Percentiles rank a stretch among this genome's conserved stretches.
phyloP scores from a whole-genome alignment of 2,888 invertebrate species.

The Apoderus coryli region DNA sequence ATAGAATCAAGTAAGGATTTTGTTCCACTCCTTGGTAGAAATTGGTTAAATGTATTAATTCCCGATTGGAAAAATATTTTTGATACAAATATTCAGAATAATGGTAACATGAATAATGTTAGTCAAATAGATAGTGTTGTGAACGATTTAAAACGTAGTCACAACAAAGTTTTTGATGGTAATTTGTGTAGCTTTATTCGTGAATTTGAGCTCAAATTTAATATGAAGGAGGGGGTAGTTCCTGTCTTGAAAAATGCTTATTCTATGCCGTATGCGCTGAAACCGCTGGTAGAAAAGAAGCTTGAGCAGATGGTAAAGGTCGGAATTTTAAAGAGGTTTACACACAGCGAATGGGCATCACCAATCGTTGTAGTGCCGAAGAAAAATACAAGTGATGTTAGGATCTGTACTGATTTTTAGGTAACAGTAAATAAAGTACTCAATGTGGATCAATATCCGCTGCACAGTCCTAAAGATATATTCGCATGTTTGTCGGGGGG shows the following conservation, averaged over 20 bases:
- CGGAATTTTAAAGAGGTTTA: neutral
- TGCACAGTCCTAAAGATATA: slow-evolving; percentile 16
- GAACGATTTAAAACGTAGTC: neutral
- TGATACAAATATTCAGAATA: neutral
- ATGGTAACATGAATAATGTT: neutral
- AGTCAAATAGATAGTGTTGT: neutral
- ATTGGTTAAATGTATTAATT: slow-evolving; percentile 1
- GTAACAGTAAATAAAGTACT: slow-evolving; percentile 9
- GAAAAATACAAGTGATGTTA: slow-evolving; percentile 7
- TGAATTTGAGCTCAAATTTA: slow-evolving; percentile 7
- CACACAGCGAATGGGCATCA: slow-evolving; percentile 2
- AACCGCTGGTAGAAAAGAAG: slow-evolving; percentile 3
- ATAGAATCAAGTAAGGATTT: neutral
- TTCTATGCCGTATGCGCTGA: slow-evolving; percentile 2
- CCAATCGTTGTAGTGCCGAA: slow-evolving; percentile 2
- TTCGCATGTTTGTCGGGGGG: too few relatives aligned
- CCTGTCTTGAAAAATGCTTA: neutral
- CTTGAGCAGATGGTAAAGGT: slow-evolving; percentile 4
- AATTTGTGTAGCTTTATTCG: slow-evolving; percentile 4
- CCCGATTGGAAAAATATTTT: neutral
- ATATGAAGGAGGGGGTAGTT: slow-evolving; percentile 2
- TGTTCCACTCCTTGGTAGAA: neutral
- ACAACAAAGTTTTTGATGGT: slow-evolving; percentile 4
- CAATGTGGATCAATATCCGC: slow-evolving; percentile 9
- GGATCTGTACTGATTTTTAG: slow-evolving; percentile 12